Base-by-base conservation (phyloP, 2,888 invertebrate species). In the Microchrysa polita region DNA sequence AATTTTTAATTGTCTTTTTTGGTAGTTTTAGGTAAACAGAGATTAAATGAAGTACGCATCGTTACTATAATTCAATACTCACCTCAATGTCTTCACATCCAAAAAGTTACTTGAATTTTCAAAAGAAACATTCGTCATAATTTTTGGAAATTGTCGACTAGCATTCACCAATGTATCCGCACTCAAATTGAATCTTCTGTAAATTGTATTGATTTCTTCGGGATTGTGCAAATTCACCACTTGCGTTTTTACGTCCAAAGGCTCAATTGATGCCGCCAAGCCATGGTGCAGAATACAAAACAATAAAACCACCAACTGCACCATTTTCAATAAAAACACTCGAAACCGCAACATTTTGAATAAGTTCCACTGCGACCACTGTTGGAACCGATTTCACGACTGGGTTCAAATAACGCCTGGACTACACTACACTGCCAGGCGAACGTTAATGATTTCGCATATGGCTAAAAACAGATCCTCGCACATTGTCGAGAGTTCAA, bases 181-280 rank as follows among this genome's bases (percentile, higher is more conserved):
- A 72, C 84, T 84, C 42, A 84, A 76, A 78, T 84, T 83, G 76
- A 84, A 84, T 73, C 80, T 80, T 44, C 79, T 76, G 75, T 81
- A 79, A 23, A 84, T 80, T 20, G 80, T 18, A 60, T 52, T 80
- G 71, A 81, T 80, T 75, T 84, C 69, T 27, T 74, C 73, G 20
- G 74, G 74, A 73, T 76, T 73, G 61, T 72, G 73, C 18, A 76
- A 55, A 57, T 76, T 73, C 52, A 76, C 53, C 16, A 67, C 27
- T 53, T 53, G 22, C 1, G 67, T 53, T 16, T 52, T 20, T 10
- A 67, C 42, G 14, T 53, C 53, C 5, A 53, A 14, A 22, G 44
- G 9, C 5, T 65, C 22, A 23, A 48, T 20, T 5, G n/a, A 44
- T 42, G 20, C 57, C 12, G 57, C 10, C 10, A 12, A 57, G 16